Base-by-base conservation (phyloP, 2,888 invertebrate genomes). In the Tetrapedia diversipes region DNA sequence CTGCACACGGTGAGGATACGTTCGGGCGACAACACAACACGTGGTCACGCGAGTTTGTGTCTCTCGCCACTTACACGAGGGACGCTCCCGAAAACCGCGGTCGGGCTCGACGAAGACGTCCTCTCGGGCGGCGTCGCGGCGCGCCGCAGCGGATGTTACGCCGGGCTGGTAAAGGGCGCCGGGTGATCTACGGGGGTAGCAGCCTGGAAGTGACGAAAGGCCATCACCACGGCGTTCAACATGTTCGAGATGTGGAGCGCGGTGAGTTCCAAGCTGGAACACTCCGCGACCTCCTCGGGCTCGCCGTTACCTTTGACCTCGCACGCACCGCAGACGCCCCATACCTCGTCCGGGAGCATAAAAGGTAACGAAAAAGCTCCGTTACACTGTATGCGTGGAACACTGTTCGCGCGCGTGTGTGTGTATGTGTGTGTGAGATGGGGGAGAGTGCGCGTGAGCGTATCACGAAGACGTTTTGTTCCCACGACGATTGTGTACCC, bases 171-270 rank as follows among this genome's bases (percentile, higher is more conserved):
- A 71, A 69, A 72, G 74, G 70, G 54, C 78, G 81, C 79, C 84
- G 84, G 84, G 73, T 73, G 77, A 74, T 77, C 77, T 65, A 82
- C 71, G 74, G 71, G 64, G 66, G 71, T 80, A 80, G 80, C 77
- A 80, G 80, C 82, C 80, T 82, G 82, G 82, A 69, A 82, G 77
- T 66, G 66, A 77, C 71, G 43, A 75, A 64, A 82, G 69, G 59
- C 81, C 87, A 86, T 88, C 90, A 91, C 86, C 89, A 90, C 90
- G 91, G 91, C 91, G 88, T 91, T 91, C 89, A 95, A 94, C 92
- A 96, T 96, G 96, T 96, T 95, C 93, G 96, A 96, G 93, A 96
- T 96, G 95, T 96, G 96, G 96, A 95, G 95, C 93, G 95, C 95
- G 91, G 95, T 96, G 90, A 95, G 94, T 93, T 94, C 95, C 86